Base-by-base conservation (phyloP, 1,140 invertebrate species). In the Macrosteles quadrilineatus region DNA sequence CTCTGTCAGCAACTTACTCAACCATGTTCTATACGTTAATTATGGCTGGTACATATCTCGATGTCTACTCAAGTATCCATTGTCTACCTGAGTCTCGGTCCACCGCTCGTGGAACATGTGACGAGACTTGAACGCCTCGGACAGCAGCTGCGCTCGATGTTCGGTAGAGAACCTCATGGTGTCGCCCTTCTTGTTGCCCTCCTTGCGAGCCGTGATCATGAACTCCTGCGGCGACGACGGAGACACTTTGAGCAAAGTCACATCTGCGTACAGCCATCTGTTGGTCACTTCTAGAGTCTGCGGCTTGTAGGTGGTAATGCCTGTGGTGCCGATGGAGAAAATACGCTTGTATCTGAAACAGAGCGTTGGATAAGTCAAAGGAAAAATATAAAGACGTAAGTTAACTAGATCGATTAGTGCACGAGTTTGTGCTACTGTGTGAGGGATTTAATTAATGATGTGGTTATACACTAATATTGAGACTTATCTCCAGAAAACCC, bases 131-230 rank as follows among this genome's bases (percentile, higher is more conserved):
- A 98, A 86, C 72, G 95, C 93, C 77, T 97, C 93, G 17, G 95
- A 97, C 25, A 99, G 82, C 72, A 99, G 87, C 73, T 98, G 87
- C 68, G 92, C 88, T 77, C 97, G 88, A 79, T 96, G 92, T 77
- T 99, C 97, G 2, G 95, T 96, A n/a, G 96, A 97, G 80, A 99
- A 98, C 77, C 90, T 93, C 92, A 99, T 98, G 19, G 90, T 90
- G 77, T 98, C 97, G 59, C 88, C 85, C 85, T 98, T 98, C 36
- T 81, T 80, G 29, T 76, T 82, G 27, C 71, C 87, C 36, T 94
- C 93, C 79, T 96, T 97, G 73, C 90, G 91, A 83, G 96, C 90
- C 4, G 89, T 91, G 70, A 98, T 90, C 69, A 90, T 86, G 79
- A 98, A 97, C 80, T 97, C 91, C 80, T 86, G 71, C 75, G 72